Conservation (phyloP, 2,888 invertebrate species). For the Drosophila lacicola region DNA sequence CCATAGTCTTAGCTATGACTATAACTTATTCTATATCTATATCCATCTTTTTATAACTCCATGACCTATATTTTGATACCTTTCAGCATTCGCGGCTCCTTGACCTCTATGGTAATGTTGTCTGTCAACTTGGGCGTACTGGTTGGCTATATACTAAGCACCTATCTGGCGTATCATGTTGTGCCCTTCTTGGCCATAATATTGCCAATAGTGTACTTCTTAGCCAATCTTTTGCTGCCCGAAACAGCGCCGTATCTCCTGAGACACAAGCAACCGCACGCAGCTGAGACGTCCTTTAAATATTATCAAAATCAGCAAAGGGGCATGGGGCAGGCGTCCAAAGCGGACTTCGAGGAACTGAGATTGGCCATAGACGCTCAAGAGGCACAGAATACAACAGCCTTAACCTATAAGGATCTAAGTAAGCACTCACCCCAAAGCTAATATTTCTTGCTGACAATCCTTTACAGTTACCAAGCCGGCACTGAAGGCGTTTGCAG, state of each 20-base stretch:
- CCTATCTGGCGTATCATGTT: slow-evolving; percentile 75
- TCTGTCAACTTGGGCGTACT: slow-evolving; percentile 81
- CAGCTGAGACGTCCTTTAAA: slow-evolving; percentile 75
- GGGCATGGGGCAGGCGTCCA: slow-evolving; percentile 16
- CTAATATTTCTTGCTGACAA: slow-evolving; percentile 4
- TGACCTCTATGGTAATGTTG: slow-evolving; percentile 80
- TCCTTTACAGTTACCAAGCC: slow-evolving; percentile 65
- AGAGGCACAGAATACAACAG: slow-evolving; percentile 17
- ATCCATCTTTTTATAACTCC: neutral
- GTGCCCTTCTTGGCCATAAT: slow-evolving; percentile 77
- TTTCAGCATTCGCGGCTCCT: slow-evolving; percentile 81
- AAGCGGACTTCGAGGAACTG: slow-evolving; percentile 68
- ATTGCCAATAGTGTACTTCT: slow-evolving; percentile 75
- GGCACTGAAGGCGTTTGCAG: slow-evolving; percentile 72
- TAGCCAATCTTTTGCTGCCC: slow-evolving; percentile 68
- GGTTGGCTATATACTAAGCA: slow-evolving; percentile 77
- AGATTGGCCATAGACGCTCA: slow-evolving; percentile 58
- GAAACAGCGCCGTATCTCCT: slow-evolving; percentile 82
- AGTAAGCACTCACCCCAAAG: slow-evolving; percentile 63
- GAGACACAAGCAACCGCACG: slow-evolving; percentile 46
- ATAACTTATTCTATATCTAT: neutral
- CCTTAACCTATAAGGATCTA: slow-evolving; percentile 66
- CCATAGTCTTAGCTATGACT: neutral
- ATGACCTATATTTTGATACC: too few species aligned
- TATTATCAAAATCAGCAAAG: slow-evolving; percentile 75